Evolutionary conservation across 2,888 invertebrate species (phyloP).

Genomic region (Hedychridium roseum): DNA sequence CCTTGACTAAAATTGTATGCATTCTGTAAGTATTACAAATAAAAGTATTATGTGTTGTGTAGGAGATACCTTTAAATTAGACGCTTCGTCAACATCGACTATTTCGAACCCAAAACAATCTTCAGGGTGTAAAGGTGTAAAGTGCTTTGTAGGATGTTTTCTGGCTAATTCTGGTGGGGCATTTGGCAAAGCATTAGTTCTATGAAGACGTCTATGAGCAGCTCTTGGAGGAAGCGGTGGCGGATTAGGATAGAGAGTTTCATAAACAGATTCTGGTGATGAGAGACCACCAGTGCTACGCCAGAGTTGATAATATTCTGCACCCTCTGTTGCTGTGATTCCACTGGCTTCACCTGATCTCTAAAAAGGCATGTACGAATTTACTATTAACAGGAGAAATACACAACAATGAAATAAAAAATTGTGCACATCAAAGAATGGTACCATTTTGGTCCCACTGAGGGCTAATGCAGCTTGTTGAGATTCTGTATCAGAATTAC

Average conservation of each 20-base stretch:
- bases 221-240: conserved; percentile 77
- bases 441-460: conserved; percentile 48
- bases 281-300: conserved; percentile 57
- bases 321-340: conserved; percentile 47
- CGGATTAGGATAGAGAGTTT: conserved; percentile 54
- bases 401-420: conserved; percentile 1
- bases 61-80: conserved; percentile 51
- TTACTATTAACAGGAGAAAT: background rate
- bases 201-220: conserved; percentile 79
- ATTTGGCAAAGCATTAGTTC: conserved; percentile 68
- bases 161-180: conserved; percentile 75
- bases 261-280: conserved; percentile 49
- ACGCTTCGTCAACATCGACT: conserved; percentile 79
- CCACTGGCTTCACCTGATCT: conserved; percentile 45
- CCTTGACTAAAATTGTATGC: conserved; percentile 43
- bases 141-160: conserved; percentile 73
- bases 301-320: conserved; percentile 61
- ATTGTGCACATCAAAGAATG: conserved; percentile 1
- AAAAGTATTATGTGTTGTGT: conserved; percentile 3
- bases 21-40: background rate
- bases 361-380: conserved; percentile 36
- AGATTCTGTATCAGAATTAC: conserved; percentile 58
- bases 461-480: conserved; percentile 44
- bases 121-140: conserved; percentile 70
- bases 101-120: conserved; percentile 86